phyloP scores from a whole-genome alignment of 2,113 vertebrate species.

The Desmodus rotundus region DNA sequence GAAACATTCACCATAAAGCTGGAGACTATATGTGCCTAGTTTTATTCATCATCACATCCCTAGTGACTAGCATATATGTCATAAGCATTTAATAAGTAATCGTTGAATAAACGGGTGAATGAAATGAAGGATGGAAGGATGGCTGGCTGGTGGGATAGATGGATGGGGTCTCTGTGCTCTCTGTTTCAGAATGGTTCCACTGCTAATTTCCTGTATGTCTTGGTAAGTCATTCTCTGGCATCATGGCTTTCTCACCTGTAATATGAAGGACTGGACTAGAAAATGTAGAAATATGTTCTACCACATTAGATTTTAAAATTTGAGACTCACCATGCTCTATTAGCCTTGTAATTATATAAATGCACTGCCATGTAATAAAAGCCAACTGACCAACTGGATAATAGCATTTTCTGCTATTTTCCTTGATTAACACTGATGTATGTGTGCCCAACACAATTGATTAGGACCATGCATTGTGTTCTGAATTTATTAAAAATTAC shows the following conservation, averaged over 20 bases:
- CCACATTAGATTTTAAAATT: not conserved
- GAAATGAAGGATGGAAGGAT: not conserved
- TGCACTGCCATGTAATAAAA: not conserved
- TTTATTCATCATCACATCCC: not conserved
- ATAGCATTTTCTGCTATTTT: not conserved
- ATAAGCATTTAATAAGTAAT: not conserved
- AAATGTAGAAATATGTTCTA: not conserved
- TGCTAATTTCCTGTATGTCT: not conserved
- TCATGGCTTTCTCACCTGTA: not conserved
- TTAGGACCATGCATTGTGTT: not conserved
- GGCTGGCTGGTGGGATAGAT: not conserved
- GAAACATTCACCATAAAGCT: not conserved
- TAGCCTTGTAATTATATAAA: not conserved
- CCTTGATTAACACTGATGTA: not conserved
- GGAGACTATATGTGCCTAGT: not conserved
- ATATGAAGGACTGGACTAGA: not conserved
- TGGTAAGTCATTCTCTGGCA: not conserved
- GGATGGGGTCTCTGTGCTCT: not conserved
- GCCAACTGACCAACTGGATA: not conserved
- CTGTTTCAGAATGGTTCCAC: not conserved
- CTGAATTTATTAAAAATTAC: constrained; percentile 18
- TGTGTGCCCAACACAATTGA: not conserved
- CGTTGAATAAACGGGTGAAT: not conserved
- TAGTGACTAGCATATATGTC: not conserved
- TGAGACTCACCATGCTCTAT: not conserved